Conservation (phyloP, 1,140 invertebrate species). For the Leucophenga varia region DNA sequence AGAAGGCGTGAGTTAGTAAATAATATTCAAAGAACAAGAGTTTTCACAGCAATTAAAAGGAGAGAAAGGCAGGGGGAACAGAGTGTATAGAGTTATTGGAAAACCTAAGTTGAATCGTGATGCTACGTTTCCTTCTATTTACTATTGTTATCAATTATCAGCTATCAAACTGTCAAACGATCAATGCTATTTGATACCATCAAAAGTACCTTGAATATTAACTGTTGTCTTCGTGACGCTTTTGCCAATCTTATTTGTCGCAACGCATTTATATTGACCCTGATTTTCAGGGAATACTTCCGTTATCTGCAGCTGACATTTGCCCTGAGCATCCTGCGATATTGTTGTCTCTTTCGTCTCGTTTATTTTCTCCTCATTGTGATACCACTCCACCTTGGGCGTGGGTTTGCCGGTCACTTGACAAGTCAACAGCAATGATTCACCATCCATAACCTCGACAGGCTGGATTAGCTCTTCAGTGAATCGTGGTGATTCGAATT, state of each 20-base stretch:
- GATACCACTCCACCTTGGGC: constrained; percentile 81
- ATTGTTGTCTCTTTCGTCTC: constrained; percentile 80
- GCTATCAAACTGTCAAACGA: too few species aligned
- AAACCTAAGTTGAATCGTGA: too few species aligned
- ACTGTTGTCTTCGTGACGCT: constrained; percentile 77
- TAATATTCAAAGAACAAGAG: too few species aligned
- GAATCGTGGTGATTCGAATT: constrained; percentile 75
- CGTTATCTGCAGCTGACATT: constrained; percentile 80
- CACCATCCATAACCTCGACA: constrained; percentile 88
- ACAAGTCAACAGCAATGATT: constrained; percentile 78
- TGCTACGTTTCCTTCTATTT: too few species aligned
- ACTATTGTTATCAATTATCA: too few species aligned
- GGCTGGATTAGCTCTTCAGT: constrained; percentile 66
- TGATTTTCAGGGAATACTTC: constrained; percentile 95
- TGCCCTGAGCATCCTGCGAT: constrained; percentile 72
- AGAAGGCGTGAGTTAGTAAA: too few species aligned
- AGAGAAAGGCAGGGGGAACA: too few species aligned
- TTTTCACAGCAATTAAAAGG: too few species aligned
- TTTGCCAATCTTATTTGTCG: constrained; percentile 83
- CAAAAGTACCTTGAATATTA: constrained; percentile 81
- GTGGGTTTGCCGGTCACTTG: constrained; percentile 76
- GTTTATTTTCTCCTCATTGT: constrained; percentile 70
- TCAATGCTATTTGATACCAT: too few species aligned
- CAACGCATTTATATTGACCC: constrained; percentile 81
- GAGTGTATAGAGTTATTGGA: too few species aligned